Evolutionary conservation across 2,797 vertebrate genomes (phyloP).

Genomic region (Denticeps clupeoides): DNA sequence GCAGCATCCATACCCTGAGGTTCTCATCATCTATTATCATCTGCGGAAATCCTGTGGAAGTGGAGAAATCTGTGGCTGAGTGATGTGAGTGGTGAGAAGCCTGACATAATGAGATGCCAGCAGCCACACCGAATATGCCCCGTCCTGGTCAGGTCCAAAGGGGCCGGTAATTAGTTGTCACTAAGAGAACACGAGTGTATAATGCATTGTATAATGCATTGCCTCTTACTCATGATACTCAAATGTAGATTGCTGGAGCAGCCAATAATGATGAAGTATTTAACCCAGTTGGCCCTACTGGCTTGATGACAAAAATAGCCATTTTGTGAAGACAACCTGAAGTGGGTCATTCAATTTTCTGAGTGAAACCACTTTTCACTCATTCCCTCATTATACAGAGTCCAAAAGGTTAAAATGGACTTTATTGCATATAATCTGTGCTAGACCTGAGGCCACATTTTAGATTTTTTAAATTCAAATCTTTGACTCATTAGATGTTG

Average conservation of each 20-base stretch:
- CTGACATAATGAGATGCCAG: conserved; percentile 15
- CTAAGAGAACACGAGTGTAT: not conserved
- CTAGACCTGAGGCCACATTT: no score
- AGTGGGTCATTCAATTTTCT: no score
- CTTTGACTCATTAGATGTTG: no score
- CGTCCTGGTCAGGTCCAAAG: not conserved
- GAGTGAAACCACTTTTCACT: no score
- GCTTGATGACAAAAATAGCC: not conserved
- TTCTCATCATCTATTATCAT: not conserved
- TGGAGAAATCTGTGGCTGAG: not conserved
- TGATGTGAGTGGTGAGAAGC: not conserved
- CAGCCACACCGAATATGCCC: not conserved
- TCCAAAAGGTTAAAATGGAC: conserved; percentile 6
- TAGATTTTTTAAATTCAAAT: no score
- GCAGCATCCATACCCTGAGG: not conserved
- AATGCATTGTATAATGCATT: conserved; percentile 27
- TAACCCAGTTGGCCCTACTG: not conserved
- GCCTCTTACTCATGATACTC: conserved; percentile 34
- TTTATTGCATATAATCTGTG: no score
- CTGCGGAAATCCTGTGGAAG: not conserved
- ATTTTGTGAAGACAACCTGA: no score
- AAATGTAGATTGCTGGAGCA: not conserved
- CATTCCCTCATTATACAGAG: no score
- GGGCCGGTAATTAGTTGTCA: conserved; percentile 3
- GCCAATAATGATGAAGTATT: not conserved